These are phyloP conservation scores for Dysidea cf. avara DNA, from an alignment of 37 sponge, comb jelly and placozoan species.

Conservation along the genomic window DNA sequence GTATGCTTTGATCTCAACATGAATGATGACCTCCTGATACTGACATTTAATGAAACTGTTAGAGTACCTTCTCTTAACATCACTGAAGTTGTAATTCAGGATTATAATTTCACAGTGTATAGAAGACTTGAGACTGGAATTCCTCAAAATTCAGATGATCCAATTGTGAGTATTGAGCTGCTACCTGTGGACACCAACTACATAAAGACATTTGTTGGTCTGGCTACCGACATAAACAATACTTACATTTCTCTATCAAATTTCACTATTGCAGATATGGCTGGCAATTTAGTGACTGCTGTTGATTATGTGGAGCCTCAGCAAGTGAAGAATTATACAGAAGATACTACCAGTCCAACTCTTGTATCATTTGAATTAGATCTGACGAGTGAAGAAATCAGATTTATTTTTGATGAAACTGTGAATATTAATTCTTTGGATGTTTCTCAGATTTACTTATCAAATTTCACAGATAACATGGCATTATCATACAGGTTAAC, in stretches of 20 bases:
- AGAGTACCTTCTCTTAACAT: constrained; percentile 42
- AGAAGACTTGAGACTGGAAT: constrained; percentile 32
- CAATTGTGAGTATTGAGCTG: constrained; percentile 46
- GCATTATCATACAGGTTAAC: constrained; percentile 35
- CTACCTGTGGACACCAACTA: constrained; percentile 75
- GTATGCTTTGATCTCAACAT: constrained; percentile 72
- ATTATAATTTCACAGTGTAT: constrained; percentile 1
- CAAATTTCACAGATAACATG: neutral
- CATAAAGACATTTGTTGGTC: constrained; percentile 68
- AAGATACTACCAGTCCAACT: constrained; percentile 65
- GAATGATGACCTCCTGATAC: constrained; percentile 45
- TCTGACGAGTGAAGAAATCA: constrained; percentile 66
- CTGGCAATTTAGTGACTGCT: constrained; percentile 59
- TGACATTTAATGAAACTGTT: constrained; percentile 84
- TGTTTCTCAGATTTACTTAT: constrained; percentile 33
- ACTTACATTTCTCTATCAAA: constrained; percentile 69
- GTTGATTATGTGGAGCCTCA: constrained; percentile 18
- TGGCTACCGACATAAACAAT: constrained; percentile 67
- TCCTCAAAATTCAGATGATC: constrained; percentile 41
- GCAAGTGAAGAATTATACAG: constrained; percentile 49
- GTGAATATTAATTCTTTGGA: constrained; percentile 73
- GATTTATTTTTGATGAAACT: constrained; percentile 80
- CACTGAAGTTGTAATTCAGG: constrained; percentile 63
- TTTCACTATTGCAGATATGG: constrained; percentile 58
- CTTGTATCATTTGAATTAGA: constrained; percentile 64